Base-by-base conservation (phyloP, 2,888 invertebrate species). In the Dascillus cervinus region DNA sequence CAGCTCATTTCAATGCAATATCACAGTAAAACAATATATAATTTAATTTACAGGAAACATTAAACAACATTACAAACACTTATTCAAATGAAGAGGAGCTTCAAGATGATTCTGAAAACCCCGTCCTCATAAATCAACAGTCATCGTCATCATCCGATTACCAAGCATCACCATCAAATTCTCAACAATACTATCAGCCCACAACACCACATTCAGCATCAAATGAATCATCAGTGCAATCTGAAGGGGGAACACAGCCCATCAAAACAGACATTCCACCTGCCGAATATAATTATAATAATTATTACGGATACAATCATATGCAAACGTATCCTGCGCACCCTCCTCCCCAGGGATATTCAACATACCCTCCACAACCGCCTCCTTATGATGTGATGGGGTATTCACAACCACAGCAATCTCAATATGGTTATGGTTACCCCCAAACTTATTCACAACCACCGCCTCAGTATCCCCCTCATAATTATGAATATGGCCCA, bases 61-160 rank as follows among this genome's bases (percentile, higher is more conserved):
- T 62, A 35, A 62, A 65, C 36, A 62, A 65, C 41, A 64, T 65
- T 31, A 60, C 64, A 3, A 60, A 54, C 29, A 57, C 59, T 2
- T 54, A 53, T 36, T 45, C 46, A 13, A 47, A 63, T 35, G 55
- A 58, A 14, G 53, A 55, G 11, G 46, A 34, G 13, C 23, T 33
- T 4, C 29, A 34, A 17, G 33, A 32, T 2, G 19, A 33, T 4
- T 32, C 40, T 3, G 34, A 37, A 11, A 27, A 32, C 3, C 6
- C 13, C 24, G 1, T 12, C 5, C 8, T 12, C 24, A 2, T 9
- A 24, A 27, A 11, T 14, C 5, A 10, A 27, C 10, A 9, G 14
- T 5, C 9, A 13, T 13, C 13, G 12, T 6, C 10, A 9, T 10
- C 13, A 13, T 9, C 10, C 4, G 11, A 22, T 5, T 5, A 22